Evolutionary conservation across 2,888 invertebrate species (phyloP), one percentile per base, ranked within the genome.

Genomic region (Antheraea assamensis): DNA sequence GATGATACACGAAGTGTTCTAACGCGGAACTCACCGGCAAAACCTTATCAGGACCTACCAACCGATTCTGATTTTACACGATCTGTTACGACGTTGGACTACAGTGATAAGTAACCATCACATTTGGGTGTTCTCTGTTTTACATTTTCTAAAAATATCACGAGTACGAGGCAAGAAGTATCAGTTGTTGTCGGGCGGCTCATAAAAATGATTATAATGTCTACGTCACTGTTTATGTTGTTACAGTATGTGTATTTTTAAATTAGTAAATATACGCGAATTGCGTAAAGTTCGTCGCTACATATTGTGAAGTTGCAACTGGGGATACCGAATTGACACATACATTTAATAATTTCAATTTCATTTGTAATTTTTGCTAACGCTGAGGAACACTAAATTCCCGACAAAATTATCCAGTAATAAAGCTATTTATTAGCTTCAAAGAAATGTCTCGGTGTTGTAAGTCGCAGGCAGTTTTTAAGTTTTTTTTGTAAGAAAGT

Each of bases 181-280:
- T 30, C 61, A 64, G 61, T 58, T 10, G 58, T 58, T 24, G 24
- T 30, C 30, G 30, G 17, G 17, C 17, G 30, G 15, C 27, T 64
- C 30, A 64, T 30, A 64, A 64, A 64, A 64, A 17, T 30, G 17
- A 64, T 64, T 64, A 30, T 64, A 64, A 64, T 30, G 61, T 64
- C 30, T 64, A 64, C 61, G 61, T 64, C 58, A 58, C 13, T 58
- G 42, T 42, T 42, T 42, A 42, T 42, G 24, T 58, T 24, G 13
- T n/a, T 58, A 58, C 58, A 27, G 61, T 1, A 13, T 64, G 61
- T 64, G 27, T 27, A 64, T 64, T 64, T 64, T 64, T 10, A 64
- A 64, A 64, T 64, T 64, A 64, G 61, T 30, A 64, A 27, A 64
- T 30, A 27, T 64, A 64, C 17, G 61, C 61, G 61, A 64, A 64